A percentile compares a stretch with the other conserved stretches of the same genome.
Evolutionary conservation across 2,888 invertebrate genomes (phyloP).

Genomic region (Drosophila rubida): DNA sequence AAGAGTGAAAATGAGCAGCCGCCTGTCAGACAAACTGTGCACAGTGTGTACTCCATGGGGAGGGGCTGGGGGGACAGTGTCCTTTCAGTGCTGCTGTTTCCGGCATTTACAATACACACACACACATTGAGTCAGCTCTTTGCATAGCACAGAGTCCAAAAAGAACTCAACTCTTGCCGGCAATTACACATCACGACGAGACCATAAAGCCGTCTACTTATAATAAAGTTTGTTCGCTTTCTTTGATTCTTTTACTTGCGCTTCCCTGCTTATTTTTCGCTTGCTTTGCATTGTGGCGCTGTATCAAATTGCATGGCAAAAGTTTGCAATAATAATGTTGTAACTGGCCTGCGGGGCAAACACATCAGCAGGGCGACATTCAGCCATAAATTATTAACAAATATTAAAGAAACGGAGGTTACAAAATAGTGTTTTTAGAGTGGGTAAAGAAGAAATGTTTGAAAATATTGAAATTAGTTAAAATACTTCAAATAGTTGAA

Average conservation of each 20-base stretch:
- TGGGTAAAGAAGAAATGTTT: no score
- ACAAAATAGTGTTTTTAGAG: no score
- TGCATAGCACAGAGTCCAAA: constrained; percentile 20
- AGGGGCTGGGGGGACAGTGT: constrained; percentile 6
- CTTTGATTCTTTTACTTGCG: background rate
- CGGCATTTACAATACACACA: constrained; percentile 41
- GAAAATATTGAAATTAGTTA: no score
- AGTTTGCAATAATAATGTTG: constrained; percentile 36
- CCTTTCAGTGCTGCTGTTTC: constrained; percentile 15
- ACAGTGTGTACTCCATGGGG: background rate
- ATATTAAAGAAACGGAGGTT: background rate
- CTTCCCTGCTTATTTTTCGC: background rate
- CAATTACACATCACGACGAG: constrained; percentile 65
- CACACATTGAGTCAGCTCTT: no score
- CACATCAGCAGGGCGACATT: background rate
- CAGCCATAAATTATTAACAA: background rate
- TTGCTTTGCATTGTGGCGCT: constrained; percentile 15
- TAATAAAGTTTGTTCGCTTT: constrained; percentile 49
- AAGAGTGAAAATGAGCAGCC: constrained; percentile 68
- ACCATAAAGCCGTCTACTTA: constrained; percentile 49
- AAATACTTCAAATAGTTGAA: no score
- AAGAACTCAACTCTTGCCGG: constrained; percentile 47
- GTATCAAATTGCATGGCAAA: constrained; percentile 24
- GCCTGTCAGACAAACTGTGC: constrained; percentile 26
- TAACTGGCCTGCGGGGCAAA: constrained; percentile 3